A percentile compares a stretch with the other conserved stretches of the same genome.
phyloP scores from a whole-genome alignment of 2,113 vertebrate genomes.

The Aramus guarauna region DNA sequence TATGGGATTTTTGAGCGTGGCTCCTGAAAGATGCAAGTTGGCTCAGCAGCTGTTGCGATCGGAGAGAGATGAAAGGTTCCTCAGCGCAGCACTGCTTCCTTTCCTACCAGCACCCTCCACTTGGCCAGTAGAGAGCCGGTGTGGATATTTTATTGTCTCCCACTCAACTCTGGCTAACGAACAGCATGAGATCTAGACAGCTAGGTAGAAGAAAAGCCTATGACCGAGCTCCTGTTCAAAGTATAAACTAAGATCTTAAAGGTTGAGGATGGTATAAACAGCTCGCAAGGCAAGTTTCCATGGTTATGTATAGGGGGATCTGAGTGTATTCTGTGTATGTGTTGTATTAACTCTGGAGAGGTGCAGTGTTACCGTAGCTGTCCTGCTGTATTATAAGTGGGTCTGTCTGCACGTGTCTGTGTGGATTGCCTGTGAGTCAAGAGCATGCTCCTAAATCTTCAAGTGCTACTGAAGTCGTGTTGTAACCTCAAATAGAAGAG shows the following conservation, averaged over 20 bases:
- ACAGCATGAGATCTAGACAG: background rate
- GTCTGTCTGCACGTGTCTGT: background rate
- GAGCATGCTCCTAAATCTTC: background rate
- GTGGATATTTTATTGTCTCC: background rate
- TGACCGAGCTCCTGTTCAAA: background rate
- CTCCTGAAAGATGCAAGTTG: background rate
- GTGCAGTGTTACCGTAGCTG: background rate
- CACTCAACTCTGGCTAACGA: background rate
- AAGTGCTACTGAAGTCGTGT: background rate
- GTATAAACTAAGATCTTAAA: background rate
- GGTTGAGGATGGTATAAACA: background rate
- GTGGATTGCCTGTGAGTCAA: background rate
- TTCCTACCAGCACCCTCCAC: background rate
- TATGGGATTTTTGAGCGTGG: background rate
- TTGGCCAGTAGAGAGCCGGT: background rate
- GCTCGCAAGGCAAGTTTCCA: background rate
- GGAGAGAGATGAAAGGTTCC: background rate
- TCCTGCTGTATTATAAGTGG: background rate
- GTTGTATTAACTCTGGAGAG: background rate
- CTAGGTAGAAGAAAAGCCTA: background rate
- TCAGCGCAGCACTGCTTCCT: background rate
- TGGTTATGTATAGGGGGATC: background rate
- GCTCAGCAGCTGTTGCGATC: background rate
- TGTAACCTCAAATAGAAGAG: background rate
- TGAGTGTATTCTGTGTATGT: background rate